These are phyloP conservation scores for Pituophis catenifer DNA, from an alignment of 2,113 vertebrate species.

Conservation along the genomic window DNA sequence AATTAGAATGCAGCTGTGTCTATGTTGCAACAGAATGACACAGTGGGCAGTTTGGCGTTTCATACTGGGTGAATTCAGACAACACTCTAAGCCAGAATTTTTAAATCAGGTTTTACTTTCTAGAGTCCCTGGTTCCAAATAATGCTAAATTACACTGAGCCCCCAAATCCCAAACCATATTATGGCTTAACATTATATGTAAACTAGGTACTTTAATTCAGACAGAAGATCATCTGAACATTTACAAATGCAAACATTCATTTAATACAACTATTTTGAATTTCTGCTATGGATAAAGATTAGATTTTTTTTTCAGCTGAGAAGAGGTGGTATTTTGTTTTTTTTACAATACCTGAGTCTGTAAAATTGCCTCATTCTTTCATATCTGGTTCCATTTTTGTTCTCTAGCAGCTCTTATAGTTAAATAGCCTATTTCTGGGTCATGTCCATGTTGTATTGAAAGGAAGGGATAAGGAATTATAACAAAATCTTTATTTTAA, in stretches of 20 bases:
- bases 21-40: background rate
- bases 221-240: background rate
- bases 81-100: background rate
- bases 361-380: background rate
- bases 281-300: background rate
- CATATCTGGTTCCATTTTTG: background rate
- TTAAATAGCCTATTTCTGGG: background rate
- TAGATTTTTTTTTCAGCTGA: background rate
- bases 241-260: background rate
- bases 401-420: background rate
- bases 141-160: background rate
- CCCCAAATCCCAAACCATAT: background rate
- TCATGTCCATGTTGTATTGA: background rate
- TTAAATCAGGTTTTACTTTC: background rate
- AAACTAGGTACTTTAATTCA: background rate
- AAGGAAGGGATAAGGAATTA: background rate
- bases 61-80: background rate
- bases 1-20: background rate
- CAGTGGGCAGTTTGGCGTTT: background rate
- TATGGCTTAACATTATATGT: background rate
- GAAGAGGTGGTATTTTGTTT: background rate
- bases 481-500: background rate
- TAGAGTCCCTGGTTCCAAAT: background rate
- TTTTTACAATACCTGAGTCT: background rate
- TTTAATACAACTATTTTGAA: background rate